These are phyloP conservation scores for Nothura maculosa DNA, from an alignment of 2,797 vertebrate species.

Conservation along the genomic window DNA sequence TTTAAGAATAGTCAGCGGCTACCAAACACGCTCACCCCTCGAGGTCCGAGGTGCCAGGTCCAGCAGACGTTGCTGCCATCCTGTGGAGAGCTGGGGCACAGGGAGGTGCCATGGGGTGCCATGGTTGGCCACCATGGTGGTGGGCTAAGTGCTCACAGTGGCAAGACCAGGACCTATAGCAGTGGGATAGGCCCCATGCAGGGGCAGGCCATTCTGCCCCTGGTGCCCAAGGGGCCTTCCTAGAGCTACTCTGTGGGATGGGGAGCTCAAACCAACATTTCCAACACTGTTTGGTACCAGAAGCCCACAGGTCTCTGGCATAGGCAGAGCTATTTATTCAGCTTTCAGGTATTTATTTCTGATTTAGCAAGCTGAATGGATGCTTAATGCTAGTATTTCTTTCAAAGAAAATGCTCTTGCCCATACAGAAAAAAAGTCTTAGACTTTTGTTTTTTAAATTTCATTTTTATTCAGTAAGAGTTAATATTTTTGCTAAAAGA, in stretches of 20 bases:
- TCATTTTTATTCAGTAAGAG: constrained; percentile 71
- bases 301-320: not conserved
- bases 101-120: fast-evolving
- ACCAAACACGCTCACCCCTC: not conserved
- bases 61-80: constrained; percentile 71
- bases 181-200: too few species aligned
- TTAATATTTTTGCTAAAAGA: constrained; percentile 74
- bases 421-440: not conserved
- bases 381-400: fast-evolving
- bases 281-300: not conserved
- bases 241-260: too few species aligned
- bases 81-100: constrained; percentile 26
- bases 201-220: too few species aligned
- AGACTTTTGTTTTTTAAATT: not conserved
- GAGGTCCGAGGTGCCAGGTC: fast-evolving
- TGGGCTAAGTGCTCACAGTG: too few species aligned
- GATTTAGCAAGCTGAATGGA: fast-evolving
- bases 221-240: too few species aligned
- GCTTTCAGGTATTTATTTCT: not conserved
- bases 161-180: too few species aligned
- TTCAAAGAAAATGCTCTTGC: not conserved
- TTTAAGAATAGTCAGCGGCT: not conserved
- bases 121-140: fast-evolving
- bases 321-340: too few species aligned
- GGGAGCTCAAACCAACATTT: too few species aligned